Percentiles rank a stretch among this genome's conserved stretches.
Conservation (phyloP, 2,797 vertebrate species). For the Arctocebus calabarensis region DNA sequence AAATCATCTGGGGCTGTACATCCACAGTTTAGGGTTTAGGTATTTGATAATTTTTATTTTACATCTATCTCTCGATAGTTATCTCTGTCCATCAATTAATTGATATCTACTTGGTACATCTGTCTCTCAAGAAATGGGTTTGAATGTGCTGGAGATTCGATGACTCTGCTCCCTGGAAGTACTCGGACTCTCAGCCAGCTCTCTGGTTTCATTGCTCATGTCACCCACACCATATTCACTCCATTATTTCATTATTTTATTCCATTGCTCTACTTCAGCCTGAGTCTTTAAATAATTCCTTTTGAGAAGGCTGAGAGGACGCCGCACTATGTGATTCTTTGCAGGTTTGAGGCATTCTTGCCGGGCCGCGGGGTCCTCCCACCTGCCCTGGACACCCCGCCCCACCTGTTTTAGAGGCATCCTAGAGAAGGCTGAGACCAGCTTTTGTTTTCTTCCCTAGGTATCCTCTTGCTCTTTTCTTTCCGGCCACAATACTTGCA, state of each 20-base stretch:
- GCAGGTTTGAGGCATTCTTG: fast-evolving
- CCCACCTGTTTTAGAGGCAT: fast-evolving
- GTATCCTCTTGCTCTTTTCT: neutral
- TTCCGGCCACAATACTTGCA: fast-evolving
- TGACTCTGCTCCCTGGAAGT: fast-evolving
- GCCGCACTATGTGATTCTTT: too few relatives aligned
- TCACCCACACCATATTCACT: too few relatives aligned
- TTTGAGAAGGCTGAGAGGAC: neutral
- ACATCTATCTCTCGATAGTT: neutral
- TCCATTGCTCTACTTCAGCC: too few relatives aligned
- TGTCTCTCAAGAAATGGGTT: neutral
- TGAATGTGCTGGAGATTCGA: neutral
- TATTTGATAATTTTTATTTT: neutral
- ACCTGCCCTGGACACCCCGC: too few relatives aligned
- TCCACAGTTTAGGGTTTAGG: neutral
- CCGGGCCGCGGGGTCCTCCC: fast-evolving
- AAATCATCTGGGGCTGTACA: neutral
- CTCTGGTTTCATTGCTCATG: fast-evolving
- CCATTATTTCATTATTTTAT: neutral
- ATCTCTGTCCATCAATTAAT: neutral
- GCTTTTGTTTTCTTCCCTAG: neutral
- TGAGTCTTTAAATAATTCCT: neutral
- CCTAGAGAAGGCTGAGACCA: neutral
- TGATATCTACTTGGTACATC: neutral
- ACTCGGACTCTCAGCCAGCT: neutral